Base-by-base conservation (phyloP, 1,140 invertebrate genomes). In the Ylistrum balloti region DNA sequence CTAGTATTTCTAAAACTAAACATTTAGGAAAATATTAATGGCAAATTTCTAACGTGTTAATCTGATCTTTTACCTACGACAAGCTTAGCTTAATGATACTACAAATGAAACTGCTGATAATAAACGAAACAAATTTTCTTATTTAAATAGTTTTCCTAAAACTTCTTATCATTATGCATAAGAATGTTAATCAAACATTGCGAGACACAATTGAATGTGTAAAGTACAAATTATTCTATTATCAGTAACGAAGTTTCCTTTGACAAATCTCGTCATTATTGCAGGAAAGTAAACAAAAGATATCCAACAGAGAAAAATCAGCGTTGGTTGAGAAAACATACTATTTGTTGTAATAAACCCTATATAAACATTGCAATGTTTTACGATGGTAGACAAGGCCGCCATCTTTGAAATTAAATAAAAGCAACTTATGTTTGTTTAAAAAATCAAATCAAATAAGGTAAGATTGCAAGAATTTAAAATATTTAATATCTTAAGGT, bases 11-110 rank as follows among this genome's bases (percentile, higher is more conserved):
- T 74, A 74, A 74, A 74, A 74, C 56, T 74, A 74, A 1, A 28
- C 22, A 48, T 1, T 20, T 20, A 9, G 11, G 45, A 17, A 20
- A 28, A 74, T 28, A 74, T 28, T 74, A 28, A 74, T 28, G 22
- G n/a, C n/a, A n/a, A 74, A 74, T 28, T 74, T 74, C 56, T 74
- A 74, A n/a, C 56, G 9, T 74, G 56, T 74, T 74, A 74, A 28
- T 74, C 22, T n/a, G n/a, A n/a, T n/a, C 56, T 5, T 28, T 28
- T 5, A 74, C 28, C 0, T 28, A 7, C 3, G 11, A 5, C 22
- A 74, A 74, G 13, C 0, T 74, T 5, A 3, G 20, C 13, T 56
- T 17, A 74, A 74, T 74, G 56, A 7, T 28, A 74, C 56, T 74
- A 74, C 1, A 17, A 17, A 45, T 45, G 41, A 17, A 45, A 45